Conservation (phyloP, 2,888 invertebrate genomes). For the Periphyllus acericola region DNA sequence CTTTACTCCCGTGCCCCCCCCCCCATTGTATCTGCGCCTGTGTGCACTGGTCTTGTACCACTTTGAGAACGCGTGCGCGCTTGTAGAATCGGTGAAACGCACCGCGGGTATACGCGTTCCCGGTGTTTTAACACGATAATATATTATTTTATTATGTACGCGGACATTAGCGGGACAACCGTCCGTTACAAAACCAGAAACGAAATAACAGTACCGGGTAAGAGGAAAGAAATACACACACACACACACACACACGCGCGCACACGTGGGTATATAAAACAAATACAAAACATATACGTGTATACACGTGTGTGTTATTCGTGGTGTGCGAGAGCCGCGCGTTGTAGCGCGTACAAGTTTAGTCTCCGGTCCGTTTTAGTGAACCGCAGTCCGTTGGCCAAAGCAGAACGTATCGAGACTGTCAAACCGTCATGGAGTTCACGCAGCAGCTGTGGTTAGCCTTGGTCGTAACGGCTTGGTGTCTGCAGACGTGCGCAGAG, state of each 20-base stretch:
- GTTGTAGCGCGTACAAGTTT: slow-evolving; percentile 20
- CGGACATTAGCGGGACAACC: slow-evolving; percentile 12
- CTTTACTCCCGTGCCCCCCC: too few species aligned
- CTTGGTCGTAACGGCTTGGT: slow-evolving; percentile 18
- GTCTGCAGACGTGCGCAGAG: neutral
- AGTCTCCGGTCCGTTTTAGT: slow-evolving; percentile 43
- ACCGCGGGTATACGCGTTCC: neutral
- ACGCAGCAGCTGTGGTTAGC: slow-evolving; percentile 32
- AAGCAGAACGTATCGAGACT: slow-evolving; percentile 9
- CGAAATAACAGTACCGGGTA: slow-evolving; percentile 56
- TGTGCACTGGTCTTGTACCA: too few species aligned
- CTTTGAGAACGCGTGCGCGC: neutral
- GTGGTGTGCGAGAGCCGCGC: neutral
- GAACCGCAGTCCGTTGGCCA: slow-evolving; percentile 23
- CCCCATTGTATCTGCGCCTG: too few species aligned
- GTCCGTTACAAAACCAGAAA: slow-evolving; percentile 61
- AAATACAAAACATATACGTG: slow-evolving; percentile 35
- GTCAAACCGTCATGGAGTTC: slow-evolving; percentile 31
- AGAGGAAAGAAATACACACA: neutral
- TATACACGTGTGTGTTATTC: neutral
- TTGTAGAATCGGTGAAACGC: neutral
- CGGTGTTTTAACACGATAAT: slow-evolving; percentile 2
- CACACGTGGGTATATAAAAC: neutral
- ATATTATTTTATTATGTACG: slow-evolving; percentile 31
- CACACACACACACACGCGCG: neutral